Conservation (phyloP, 2,797 vertebrate species). For the Hydrophis major region DNA sequence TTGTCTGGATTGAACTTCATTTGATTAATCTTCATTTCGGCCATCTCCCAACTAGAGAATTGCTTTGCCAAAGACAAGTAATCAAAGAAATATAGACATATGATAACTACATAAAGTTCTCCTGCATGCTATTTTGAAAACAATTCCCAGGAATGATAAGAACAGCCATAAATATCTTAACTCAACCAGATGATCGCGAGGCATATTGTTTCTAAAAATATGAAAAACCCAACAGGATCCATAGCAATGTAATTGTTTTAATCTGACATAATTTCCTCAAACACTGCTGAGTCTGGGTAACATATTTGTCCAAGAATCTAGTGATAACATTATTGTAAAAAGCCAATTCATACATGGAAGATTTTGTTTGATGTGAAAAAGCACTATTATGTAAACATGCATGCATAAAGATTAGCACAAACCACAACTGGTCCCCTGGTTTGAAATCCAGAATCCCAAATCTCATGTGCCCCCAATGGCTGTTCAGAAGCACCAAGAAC, state of each 20-base stretch:
- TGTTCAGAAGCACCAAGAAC: not conserved
- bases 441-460: not conserved
- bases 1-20: not conserved
- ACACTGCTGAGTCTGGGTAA: not conserved
- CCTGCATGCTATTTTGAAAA: not conserved
- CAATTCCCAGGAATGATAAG: not conserved
- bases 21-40: not conserved
- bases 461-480: not conserved
- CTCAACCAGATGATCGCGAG: not conserved
- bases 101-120: not conserved
- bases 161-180: not conserved
- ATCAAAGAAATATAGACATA: not conserved
- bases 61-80: not conserved
- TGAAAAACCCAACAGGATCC: not conserved
- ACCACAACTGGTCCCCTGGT: not conserved
- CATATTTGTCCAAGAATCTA: not conserved
- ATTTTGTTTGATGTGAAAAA: not conserved
- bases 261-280: not conserved
- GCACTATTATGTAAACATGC: not conserved
- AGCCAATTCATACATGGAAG: not conserved
- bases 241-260: not conserved
- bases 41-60: not conserved
- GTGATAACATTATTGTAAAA: not conserved
- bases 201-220: not conserved
- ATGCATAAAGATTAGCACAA: not conserved